Evolutionary conservation across 2,797 vertebrate genomes (phyloP).

Genomic region (Sebastes vulpes): DNA sequence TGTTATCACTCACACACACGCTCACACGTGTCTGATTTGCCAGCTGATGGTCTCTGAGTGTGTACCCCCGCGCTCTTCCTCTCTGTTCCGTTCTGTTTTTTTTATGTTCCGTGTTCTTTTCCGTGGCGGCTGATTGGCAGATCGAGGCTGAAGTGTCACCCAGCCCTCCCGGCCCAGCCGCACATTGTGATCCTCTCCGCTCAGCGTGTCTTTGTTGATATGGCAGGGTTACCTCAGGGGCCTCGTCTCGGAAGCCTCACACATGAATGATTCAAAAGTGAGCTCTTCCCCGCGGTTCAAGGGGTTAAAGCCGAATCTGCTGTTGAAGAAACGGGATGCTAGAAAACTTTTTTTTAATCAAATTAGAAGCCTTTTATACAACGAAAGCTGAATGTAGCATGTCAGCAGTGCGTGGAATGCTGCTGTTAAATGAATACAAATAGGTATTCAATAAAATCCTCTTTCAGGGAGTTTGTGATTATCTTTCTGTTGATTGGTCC

Average conservation of each 20-base stretch:
- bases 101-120: slow-evolving; percentile 28
- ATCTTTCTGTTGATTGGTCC: slow-evolving; percentile 24
- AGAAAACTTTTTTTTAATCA: slow-evolving; percentile 22
- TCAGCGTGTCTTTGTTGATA: slow-evolving; percentile 61
- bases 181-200: slow-evolving; percentile 52
- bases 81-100: background rate
- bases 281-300: slow-evolving; percentile 42
- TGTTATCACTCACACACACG: slow-evolving; percentile 4
- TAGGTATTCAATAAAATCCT: slow-evolving; percentile 39
- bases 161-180: slow-evolving; percentile 47
- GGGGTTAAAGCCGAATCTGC: slow-evolving; percentile 39
- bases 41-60: slow-evolving; percentile 37
- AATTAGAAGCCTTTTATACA: slow-evolving; percentile 28
- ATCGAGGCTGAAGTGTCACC: slow-evolving; percentile 78
- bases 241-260: slow-evolving; percentile 39
- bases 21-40: slow-evolving; percentile 36
- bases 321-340: slow-evolving; percentile 6
- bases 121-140: slow-evolving; percentile 78
- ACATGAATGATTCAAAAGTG: slow-evolving; percentile 40
- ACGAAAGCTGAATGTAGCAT: slow-evolving; percentile 3
- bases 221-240: slow-evolving; percentile 57
- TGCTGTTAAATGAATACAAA: slow-evolving; percentile 37
- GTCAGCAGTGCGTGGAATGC: background rate
- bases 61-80: slow-evolving; percentile 5
- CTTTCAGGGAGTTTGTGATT: slow-evolving; percentile 31